Percentiles rank a stretch among this genome's conserved stretches.
Conservation (phyloP, 2,113 vertebrate species). For the Scartelaos histophorus region DNA sequence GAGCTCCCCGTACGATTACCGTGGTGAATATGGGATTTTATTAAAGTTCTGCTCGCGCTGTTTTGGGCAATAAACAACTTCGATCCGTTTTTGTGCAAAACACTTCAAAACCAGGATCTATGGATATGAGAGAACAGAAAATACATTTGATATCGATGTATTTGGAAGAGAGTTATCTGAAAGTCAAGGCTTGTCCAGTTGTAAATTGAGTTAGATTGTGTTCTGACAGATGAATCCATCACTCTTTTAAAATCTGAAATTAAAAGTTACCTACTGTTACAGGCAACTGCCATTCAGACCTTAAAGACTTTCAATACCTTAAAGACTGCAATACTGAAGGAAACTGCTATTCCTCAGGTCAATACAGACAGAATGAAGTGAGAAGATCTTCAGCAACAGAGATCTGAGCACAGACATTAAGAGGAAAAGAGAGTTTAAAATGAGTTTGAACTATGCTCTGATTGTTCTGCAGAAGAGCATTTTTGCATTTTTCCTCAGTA, state of each 20-base stretch:
- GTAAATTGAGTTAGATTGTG: too few relatives aligned
- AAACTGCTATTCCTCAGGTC: neutral
- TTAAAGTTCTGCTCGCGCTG: constrained; percentile 7
- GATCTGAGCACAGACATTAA: neutral
- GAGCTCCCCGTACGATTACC: neutral
- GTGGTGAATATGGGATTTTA: constrained; percentile 12
- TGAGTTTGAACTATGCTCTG: neutral
- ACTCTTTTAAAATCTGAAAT: too few relatives aligned
- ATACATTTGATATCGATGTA: too few relatives aligned
- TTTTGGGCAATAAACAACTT: constrained; percentile 13
- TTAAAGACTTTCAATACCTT: too few relatives aligned
- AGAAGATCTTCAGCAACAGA: neutral
- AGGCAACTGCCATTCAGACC: too few relatives aligned
- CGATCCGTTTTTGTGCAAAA: neutral
- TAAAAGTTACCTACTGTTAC: too few relatives aligned
- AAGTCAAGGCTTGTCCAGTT: too few relatives aligned
- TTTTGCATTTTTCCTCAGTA: neutral
- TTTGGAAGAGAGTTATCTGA: too few relatives aligned
- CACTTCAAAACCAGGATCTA: constrained; percentile 6
- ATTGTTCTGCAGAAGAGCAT: too few relatives aligned
- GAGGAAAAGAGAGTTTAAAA: neutral
- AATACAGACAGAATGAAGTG: neutral
- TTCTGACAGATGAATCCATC: too few relatives aligned
- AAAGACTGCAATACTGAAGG: neutral
- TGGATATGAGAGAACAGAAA: too few relatives aligned